These are phyloP conservation scores for Azorinus chamasolen DNA, from an alignment of 2,888 invertebrate genomes.

Conservation along the genomic window DNA sequence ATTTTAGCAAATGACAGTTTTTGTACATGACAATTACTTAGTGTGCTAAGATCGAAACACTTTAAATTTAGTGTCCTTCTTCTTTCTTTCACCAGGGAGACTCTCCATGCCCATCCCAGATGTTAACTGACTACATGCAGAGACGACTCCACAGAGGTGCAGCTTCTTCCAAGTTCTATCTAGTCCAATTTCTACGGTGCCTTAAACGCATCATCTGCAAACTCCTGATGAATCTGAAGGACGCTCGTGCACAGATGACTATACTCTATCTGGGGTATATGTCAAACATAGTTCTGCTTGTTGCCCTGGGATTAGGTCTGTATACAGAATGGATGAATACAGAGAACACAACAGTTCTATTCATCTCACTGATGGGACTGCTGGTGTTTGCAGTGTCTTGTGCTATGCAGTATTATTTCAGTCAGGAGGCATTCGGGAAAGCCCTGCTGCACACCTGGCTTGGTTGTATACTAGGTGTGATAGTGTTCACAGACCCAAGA, in stretches of 20 bases:
- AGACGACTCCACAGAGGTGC: background rate
- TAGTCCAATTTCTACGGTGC: constrained; percentile 1
- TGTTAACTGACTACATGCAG: constrained; percentile 4
- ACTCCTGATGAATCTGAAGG: constrained; percentile 63
- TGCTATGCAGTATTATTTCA: constrained; percentile 83
- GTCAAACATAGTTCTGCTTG: constrained; percentile 78
- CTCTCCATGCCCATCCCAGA: background rate
- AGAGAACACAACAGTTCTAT: constrained; percentile 74
- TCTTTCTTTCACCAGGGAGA: no score
- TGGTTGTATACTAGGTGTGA: constrained; percentile 83
- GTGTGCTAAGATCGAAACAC: no score
- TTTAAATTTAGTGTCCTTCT: no score
- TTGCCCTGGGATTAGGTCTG: constrained; percentile 82
- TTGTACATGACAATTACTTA: no score
- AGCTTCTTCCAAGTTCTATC: constrained; percentile 15
- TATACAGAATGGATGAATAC: constrained; percentile 81
- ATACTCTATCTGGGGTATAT: constrained; percentile 75
- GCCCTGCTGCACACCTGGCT: constrained; percentile 82
- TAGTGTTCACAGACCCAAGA: constrained; percentile 78
- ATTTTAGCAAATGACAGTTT: no score
- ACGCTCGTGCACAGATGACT: constrained; percentile 47
- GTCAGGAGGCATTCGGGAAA: constrained; percentile 75
- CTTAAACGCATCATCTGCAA: background rate
- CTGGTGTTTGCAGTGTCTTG: constrained; percentile 81
- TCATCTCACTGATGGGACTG: constrained; percentile 78